Evolutionary conservation across 1,140 invertebrate species (phyloP), one percentile per base, ranked within the genome.

Genomic region (Patella vulgata): DNA sequence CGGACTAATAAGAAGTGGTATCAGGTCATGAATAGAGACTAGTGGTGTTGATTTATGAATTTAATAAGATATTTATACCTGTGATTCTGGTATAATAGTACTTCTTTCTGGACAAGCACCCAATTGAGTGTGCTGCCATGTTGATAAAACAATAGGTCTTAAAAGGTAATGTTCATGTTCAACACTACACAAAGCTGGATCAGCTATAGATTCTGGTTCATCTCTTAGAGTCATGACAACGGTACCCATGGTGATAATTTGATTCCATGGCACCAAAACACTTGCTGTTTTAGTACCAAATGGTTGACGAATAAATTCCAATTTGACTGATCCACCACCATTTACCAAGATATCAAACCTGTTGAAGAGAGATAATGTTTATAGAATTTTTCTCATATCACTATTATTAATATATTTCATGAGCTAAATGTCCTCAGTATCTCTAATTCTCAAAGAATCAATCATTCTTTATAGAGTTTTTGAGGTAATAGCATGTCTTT

Each of bases 301-400:
- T 0, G 95, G 95, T 39, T 93, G 91, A 60, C 96, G 88, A 53
- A 96, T 94, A 77, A 99, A 98, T 78, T 96, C 92, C 14, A 99
- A 84, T 0, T 93, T 97, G 0, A 98, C 93, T 0, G 95, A 94
- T 0, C 96, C 95, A 8, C 96, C 96, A 8, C 97, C 96, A 84
- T 99, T 98, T 17, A 98, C 96, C 74, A 98, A 88, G 5, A 99
- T 88, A 85, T 98, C 96, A 85, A 98, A 98, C 91, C 95, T 98
- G 81, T 70, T 81, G 74, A 50, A 39, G 11, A 25, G 30, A 36
- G 33, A 14, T 36, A 5, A 36, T 8, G 33, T 5, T 36, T 14
- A 36, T n/a, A n/a, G n/a, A n/a, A n/a, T n/a, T n/a, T n/a, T n/a
- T n/a, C n/a, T n/a, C n/a, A n/a, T n/a, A n/a, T n/a, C n/a, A n/a